Evolutionary conservation across 2,888 invertebrate genomes (phyloP).

Genomic region (Cheilosia vulpina): DNA sequence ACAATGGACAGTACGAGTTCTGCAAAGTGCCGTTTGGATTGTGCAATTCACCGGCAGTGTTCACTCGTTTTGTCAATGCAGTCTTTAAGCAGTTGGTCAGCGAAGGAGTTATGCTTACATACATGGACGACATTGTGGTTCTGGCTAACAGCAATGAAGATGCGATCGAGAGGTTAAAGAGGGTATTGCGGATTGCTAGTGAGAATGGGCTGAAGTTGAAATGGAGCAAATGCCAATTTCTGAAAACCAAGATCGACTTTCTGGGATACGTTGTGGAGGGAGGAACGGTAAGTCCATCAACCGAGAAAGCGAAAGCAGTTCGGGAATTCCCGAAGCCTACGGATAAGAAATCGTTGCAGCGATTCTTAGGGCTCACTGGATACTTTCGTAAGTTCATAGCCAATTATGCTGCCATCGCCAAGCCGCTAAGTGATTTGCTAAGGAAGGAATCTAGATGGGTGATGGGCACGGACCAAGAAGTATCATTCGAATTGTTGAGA

Average conservation of each 20-base stretch:
- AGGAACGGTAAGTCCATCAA: constrained; percentile 11
- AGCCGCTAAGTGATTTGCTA: constrained; percentile 73
- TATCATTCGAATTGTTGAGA: constrained; percentile 57
- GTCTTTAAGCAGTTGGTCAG: constrained; percentile 74
- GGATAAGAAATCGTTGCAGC: constrained; percentile 12
- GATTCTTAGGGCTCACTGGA: constrained; percentile 19
- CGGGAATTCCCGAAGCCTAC: constrained; percentile 14
- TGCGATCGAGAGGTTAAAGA: background rate
- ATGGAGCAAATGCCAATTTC: background rate
- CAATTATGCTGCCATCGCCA: constrained; percentile 45
- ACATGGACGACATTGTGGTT: background rate
- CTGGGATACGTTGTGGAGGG: background rate
- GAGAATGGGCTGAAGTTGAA: background rate
- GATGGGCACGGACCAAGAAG: constrained; percentile 29
- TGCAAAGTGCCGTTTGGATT: constrained; percentile 21
- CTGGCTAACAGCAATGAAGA: background rate
- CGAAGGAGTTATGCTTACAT: background rate
- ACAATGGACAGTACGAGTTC: background rate
- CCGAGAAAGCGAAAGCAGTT: constrained; percentile 42
- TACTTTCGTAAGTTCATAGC: constrained; percentile 38
- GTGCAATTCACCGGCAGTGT: background rate
- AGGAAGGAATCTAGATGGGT: constrained; percentile 46
- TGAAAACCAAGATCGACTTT: constrained; percentile 1
- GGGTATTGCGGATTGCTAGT: constrained; percentile 7
- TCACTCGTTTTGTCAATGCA: background rate